Percentiles rank a stretch among this genome's conserved stretches.
These are phyloP conservation scores for Hypercompe scribonia DNA, from an alignment of 2,888 invertebrate species.

Conservation along the genomic window DNA sequence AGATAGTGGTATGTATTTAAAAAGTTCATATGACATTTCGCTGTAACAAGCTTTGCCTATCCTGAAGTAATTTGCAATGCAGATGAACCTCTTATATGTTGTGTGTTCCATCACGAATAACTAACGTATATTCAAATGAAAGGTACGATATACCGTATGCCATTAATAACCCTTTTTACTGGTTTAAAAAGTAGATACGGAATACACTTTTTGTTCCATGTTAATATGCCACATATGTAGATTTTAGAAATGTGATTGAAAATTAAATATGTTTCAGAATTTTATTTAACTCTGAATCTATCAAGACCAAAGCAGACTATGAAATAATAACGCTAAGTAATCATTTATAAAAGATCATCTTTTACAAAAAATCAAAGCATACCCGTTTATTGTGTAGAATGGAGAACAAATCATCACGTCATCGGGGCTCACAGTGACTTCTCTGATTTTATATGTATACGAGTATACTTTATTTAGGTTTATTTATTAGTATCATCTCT, in stretches of 20 bases:
- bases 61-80: constrained; percentile 61
- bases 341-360: not conserved
- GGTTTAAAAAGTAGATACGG: not conserved
- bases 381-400: not conserved
- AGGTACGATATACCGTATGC: constrained; percentile 29
- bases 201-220: not conserved
- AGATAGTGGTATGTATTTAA: not conserved
- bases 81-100: constrained; percentile 49
- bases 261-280: not conserved
- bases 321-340: not conserved
- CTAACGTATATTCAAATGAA: constrained; percentile 46
- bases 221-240: not conserved
- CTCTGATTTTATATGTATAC: not conserved
- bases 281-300: not conserved
- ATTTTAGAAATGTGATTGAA: not conserved
- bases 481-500: not conserved
- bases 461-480: not conserved
- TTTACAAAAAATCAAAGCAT: not conserved
- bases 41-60: constrained; percentile 27
- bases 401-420: too few species aligned
- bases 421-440: not conserved
- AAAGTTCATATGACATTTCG: constrained; percentile 32
- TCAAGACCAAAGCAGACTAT: not conserved
- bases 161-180: constrained; percentile 30
- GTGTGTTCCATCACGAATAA: constrained; percentile 29